These are phyloP conservation scores for Hylaea fasciaria DNA, from an alignment of 2,888 invertebrate species.

Conservation along the genomic window DNA sequence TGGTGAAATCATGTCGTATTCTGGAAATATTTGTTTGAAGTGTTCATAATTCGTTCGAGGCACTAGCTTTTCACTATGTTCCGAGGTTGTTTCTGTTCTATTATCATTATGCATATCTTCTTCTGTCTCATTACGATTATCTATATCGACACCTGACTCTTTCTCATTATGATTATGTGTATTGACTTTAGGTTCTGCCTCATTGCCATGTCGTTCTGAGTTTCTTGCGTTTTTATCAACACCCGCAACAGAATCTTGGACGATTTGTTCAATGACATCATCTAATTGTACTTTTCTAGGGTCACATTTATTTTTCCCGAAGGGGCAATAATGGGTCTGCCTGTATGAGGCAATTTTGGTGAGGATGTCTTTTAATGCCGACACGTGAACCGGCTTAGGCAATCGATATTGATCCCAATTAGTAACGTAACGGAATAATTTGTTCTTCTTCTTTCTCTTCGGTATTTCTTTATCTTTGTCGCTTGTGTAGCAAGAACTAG, in stretches of 20 bases:
- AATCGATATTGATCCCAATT: constrained; percentile 50
- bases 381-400: constrained; percentile 35
- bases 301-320: constrained; percentile 25
- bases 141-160: too few relatives aligned
- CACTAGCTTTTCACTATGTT: too few relatives aligned
- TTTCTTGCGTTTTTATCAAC: too few relatives aligned
- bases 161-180: too few relatives aligned
- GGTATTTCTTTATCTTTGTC: not conserved
- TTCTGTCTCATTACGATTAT: too few relatives aligned
- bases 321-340: constrained; percentile 48
- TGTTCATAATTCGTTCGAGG: too few relatives aligned
- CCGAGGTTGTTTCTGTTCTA: too few relatives aligned
- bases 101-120: too few relatives aligned
- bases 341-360: constrained; percentile 35
- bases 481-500: constrained; percentile 12
- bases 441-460: constrained; percentile 7
- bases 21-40: too few relatives aligned
- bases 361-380: constrained; percentile 41
- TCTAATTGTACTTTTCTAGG: not conserved
- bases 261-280: not conserved
- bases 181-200: not conserved
- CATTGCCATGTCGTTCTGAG: not conserved
- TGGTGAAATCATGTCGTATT: not conserved
- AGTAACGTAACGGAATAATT: constrained; percentile 33
- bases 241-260: not conserved